Base-by-base conservation (phyloP, 2,797 vertebrate species). In the Tangara arthus region DNA sequence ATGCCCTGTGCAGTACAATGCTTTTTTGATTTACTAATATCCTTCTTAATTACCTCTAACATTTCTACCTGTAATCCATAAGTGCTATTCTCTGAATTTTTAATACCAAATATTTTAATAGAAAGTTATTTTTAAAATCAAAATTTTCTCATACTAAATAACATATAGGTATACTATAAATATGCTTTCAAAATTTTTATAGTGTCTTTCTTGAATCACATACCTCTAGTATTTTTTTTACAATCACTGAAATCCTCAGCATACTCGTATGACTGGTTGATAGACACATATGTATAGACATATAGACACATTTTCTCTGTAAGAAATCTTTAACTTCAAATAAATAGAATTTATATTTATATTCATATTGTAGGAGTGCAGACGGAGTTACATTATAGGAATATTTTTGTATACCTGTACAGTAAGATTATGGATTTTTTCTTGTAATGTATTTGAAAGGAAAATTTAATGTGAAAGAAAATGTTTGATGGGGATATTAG, bases 251-350 rank as follows among this genome's bases (percentile, higher is more conserved):
- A 71, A 50, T 75, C 15, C 3, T 5, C 71, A 52, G 6, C 30
- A 56, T 56, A 61, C 3, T 2, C 12, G 17, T 44, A 23, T 56
- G 8, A 50, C 22, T 52, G 30, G 8, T 87, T 70, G 53, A 34
- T 61, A 39, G 9, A 23, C 12, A 26, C 0, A 0, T 11, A 22
- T 11, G 0, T 32, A 26, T 32, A 72, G 11, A 61, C 5, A n/a
- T 0, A 1, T n/a, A 34, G 7, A n/a, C 10, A 39, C 9, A 39
- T 39, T 52, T 59, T 82, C 44, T 22, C 8, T 63, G 47, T 64
- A 50, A 77, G 24, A 49, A 77, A 59, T 15, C 0, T 42, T 76
- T 22, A 61, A 21, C 15, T 66, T 82, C 22, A 65, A 73, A 83
- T 37, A 50, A 73, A 63, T 47, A n/a, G 1, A 47, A 24, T 68